phyloP scores from a whole-genome alignment of 2,113 vertebrate genomes.

The Vimba vimba region DNA sequence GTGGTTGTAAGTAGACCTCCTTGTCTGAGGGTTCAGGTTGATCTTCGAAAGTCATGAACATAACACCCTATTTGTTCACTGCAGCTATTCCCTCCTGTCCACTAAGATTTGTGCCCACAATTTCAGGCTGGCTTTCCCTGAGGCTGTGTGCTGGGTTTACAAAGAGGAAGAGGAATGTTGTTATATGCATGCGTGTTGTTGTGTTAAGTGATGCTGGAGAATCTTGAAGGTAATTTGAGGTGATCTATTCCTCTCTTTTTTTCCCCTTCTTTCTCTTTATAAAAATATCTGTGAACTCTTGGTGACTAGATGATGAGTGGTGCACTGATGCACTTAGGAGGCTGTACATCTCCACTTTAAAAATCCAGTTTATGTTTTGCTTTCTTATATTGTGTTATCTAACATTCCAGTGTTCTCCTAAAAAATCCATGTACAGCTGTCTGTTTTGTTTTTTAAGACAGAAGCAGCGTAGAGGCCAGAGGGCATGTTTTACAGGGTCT shows the following conservation, averaged over 20 bases:
- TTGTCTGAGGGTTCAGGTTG: background rate
- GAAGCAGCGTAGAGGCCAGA: constrained; percentile 13
- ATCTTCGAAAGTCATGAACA: background rate
- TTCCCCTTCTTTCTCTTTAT: constrained; percentile 50
- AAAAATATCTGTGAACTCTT: constrained; percentile 56
- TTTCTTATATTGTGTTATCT: constrained; percentile 27
- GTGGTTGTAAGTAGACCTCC: background rate
- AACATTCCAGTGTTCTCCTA: constrained; percentile 39
- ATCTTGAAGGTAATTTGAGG: constrained; percentile 46
- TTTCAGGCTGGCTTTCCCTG: constrained; percentile 7
- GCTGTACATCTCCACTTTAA: background rate
- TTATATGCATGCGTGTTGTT: constrained; percentile 54
- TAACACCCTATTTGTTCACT: background rate
- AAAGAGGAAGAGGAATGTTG: constrained; percentile 62
- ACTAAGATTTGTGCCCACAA: constrained; percentile 23
- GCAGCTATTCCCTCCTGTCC: background rate
- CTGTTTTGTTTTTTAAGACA: background rate
- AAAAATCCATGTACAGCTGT: constrained; percentile 29
- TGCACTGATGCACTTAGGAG: background rate
- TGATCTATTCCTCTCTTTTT: background rate
- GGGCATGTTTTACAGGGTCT: constrained; percentile 18
- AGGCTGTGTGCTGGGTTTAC: constrained; percentile 21
- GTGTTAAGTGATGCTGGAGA: constrained; percentile 39
- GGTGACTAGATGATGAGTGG: constrained; percentile 44
- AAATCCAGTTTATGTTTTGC: constrained; percentile 33